Evolutionary conservation across 2,797 vertebrate genomes (phyloP).

Genomic region (Ctenosaura bakeri): DNA sequence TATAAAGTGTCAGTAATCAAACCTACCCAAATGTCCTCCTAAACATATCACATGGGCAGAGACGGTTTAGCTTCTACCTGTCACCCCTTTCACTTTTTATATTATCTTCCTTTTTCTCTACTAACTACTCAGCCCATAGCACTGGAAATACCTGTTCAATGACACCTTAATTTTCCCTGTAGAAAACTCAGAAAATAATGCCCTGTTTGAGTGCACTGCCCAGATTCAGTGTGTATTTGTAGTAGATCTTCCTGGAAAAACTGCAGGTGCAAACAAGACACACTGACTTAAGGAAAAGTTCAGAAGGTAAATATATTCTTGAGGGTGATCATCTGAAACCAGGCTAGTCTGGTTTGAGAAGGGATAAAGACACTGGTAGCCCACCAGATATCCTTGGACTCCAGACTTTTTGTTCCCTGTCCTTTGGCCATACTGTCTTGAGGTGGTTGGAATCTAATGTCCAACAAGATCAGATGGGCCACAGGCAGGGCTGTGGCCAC

Average conservation of each 20-base stretch:
- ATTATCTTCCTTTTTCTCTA: not conserved
- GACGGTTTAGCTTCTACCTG: not conserved
- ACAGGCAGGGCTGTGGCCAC: too few species aligned
- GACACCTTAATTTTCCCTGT: not conserved
- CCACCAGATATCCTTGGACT: too few species aligned
- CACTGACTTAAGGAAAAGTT: not conserved
- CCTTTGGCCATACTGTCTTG: too few species aligned
- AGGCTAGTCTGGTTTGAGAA: not conserved
- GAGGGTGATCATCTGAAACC: not conserved
- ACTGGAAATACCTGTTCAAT: too few species aligned
- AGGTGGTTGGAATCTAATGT: not conserved
- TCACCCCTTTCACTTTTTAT: not conserved
- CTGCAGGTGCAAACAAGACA: not conserved
- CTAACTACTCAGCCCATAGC: not conserved
- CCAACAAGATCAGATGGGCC: too few species aligned
- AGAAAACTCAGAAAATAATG: not conserved
- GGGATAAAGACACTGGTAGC: not conserved
- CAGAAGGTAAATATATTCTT: not conserved
- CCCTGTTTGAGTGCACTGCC: not conserved
- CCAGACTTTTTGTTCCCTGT: not conserved
- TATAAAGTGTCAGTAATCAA: not conserved
- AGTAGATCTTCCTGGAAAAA: not conserved
- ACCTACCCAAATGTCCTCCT: too few species aligned
- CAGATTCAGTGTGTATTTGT: not conserved
- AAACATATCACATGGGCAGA: too few species aligned